Evolutionary conservation across 2,797 vertebrate species (phyloP).

Genomic region (Prunella strophiata): DNA sequence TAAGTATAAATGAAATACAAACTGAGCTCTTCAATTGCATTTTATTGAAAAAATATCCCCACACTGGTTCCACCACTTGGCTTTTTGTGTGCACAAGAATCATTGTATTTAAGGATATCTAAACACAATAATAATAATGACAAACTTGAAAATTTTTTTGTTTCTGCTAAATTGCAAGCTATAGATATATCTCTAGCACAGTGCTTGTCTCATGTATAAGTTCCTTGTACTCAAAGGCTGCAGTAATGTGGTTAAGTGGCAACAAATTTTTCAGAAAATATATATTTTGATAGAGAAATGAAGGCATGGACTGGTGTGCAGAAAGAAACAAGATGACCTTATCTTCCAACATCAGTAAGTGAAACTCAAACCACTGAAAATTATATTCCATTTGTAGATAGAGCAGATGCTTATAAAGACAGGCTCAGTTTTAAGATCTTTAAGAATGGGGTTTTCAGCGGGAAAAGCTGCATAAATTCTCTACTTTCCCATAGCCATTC

Average conservation of each 20-base stretch:
- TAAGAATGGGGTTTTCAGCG: background rate
- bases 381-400: background rate
- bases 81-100: background rate
- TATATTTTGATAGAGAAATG: background rate
- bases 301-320: background rate
- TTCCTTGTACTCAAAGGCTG: background rate
- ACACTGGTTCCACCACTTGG: background rate
- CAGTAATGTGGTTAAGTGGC: background rate
- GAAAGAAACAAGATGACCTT: background rate
- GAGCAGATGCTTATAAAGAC: background rate
- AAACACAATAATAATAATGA: background rate
- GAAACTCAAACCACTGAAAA: background rate
- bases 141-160: background rate
- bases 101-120: background rate
- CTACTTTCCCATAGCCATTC: background rate
- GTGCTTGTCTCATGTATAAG: background rate
- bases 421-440: background rate
- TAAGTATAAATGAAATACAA: background rate
- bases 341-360: background rate
- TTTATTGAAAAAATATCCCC: background rate
- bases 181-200: background rate
- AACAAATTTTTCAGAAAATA: background rate
- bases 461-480: background rate
- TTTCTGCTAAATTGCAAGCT: background rate
- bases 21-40: background rate